Base-by-base conservation (phyloP, 1,140 invertebrate species). In the Hycleus cichorii region DNA sequence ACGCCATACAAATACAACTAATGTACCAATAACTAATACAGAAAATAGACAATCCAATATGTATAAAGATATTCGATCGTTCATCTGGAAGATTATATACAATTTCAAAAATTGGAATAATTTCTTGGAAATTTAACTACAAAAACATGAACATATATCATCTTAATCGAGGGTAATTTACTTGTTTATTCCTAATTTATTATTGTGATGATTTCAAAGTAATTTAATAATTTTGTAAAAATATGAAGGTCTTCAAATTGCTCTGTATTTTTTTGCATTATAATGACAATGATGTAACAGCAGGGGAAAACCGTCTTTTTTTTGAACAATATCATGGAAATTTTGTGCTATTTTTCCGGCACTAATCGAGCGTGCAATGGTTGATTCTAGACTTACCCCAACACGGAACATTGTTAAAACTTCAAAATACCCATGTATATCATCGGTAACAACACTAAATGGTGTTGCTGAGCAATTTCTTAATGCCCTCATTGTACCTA, bases 1-100 rank as follows among this genome's bases (percentile, higher is more conserved):
- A 67, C 90, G 78, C 91, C 91, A 94, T 8, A 90, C 89, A 68
- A 90, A 89, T 1, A 93, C 89, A 25, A 93, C 89, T 52, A 93
- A 76, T 0, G 86, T 88, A 2, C 90, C 89, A 47, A 92, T 84
- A 24, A 93, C 81, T 43, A 86, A 80, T 39, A 93, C 88, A 12
- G 89, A 91, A 75, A 93, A 91, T 44, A 90, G 75, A 69, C 89
- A 90, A 77, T 94, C 91, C 69, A 92, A 71, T 48, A 91, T 80
- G 76, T 90, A 92, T 38, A 90, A 74, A 27, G 81, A 79, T 62
- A 83, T 68, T 61, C 74, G 88, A 80, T 74, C 81, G 77, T 65
- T 81, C 80, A 71, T 85, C 88, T 90, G 79, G 18, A 80, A 81
- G 18, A 18, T 18, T 18, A 18, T 18, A 18, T 18, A 18, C 18